These are phyloP conservation scores for Piprites chloris DNA, from an alignment of 2,113 vertebrate species.

Conservation along the genomic window DNA sequence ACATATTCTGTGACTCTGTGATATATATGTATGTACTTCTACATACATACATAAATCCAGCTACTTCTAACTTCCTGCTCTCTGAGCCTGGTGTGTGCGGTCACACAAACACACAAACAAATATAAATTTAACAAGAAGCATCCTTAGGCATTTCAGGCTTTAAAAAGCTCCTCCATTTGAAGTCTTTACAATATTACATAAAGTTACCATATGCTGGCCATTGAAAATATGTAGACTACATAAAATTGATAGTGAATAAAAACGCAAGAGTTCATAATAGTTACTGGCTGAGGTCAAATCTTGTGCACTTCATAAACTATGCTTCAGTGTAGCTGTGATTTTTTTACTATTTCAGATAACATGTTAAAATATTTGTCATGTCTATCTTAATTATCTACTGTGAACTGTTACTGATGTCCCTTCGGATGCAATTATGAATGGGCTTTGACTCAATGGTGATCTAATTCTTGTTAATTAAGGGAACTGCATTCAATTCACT, in stretches of 20 bases:
- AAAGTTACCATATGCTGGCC: not conserved
- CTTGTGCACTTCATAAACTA: not conserved
- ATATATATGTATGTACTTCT: not conserved
- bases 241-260: not conserved
- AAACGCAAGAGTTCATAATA: constrained; percentile 6
- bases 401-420: constrained; percentile 43
- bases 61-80: not conserved
- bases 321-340: not conserved
- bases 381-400: constrained; percentile 62
- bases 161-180: not conserved
- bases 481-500: constrained; percentile 60
- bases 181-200: not conserved
- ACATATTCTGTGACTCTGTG: not conserved
- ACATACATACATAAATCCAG: not conserved
- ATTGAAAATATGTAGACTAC: not conserved
- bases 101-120: not conserved
- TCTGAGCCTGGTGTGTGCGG: not conserved
- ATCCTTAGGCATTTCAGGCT: not conserved
- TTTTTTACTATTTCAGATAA: not conserved
- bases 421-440: constrained; percentile 66
- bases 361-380: constrained; percentile 49
- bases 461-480: constrained; percentile 72
- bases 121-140: not conserved
- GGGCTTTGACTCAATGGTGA: constrained; percentile 55
- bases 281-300: not conserved